Percentiles rank a stretch among this genome's conserved stretches.
phyloP scores from a whole-genome alignment of 2,113 vertebrate species.

The Clinocottus analis region DNA sequence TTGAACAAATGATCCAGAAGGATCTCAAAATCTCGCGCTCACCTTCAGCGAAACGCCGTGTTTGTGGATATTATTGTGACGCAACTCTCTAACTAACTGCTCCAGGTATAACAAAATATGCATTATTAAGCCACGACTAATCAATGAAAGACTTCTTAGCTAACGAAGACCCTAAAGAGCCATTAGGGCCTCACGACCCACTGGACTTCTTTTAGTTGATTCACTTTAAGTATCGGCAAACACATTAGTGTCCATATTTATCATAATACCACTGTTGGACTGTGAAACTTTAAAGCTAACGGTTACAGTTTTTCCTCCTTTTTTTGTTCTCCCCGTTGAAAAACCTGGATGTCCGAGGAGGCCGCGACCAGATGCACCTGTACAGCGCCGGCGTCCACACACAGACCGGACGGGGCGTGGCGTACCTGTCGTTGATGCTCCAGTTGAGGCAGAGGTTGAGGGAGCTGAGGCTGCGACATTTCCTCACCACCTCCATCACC shows the following conservation, averaged over 20 bases:
- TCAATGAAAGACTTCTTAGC: constrained; percentile 31
- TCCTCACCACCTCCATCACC: constrained; percentile 98
- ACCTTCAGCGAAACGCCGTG: neutral
- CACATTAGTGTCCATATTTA: constrained; percentile 10
- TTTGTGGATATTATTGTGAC: constrained; percentile 23
- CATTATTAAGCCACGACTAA: constrained; percentile 27
- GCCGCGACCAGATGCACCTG: neutral
- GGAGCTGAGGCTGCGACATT: constrained; percentile 94
- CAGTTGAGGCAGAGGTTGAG: constrained; percentile 99
- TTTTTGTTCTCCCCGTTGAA: neutral
- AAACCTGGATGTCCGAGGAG: neutral
- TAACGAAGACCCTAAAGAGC: constrained; percentile 40
- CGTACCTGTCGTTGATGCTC: constrained; percentile 98
- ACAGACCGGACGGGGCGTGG: neutral
- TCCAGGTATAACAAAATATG: neutral
- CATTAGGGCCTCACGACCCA: constrained; percentile 20
- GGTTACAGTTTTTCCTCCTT: neutral
- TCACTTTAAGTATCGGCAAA: constrained; percentile 35
- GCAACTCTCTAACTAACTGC: constrained; percentile 26
- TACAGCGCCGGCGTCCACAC: neutral
- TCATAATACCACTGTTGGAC: constrained; percentile 12
- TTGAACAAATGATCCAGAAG: neutral
- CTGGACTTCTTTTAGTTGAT: constrained; percentile 32
- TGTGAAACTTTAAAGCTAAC: neutral
- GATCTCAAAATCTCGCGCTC: neutral